Evolutionary conservation across 2,797 vertebrate species (phyloP), one percentile per base, ranked within the genome.

Genomic region (Chelidonichthys spinosus): DNA sequence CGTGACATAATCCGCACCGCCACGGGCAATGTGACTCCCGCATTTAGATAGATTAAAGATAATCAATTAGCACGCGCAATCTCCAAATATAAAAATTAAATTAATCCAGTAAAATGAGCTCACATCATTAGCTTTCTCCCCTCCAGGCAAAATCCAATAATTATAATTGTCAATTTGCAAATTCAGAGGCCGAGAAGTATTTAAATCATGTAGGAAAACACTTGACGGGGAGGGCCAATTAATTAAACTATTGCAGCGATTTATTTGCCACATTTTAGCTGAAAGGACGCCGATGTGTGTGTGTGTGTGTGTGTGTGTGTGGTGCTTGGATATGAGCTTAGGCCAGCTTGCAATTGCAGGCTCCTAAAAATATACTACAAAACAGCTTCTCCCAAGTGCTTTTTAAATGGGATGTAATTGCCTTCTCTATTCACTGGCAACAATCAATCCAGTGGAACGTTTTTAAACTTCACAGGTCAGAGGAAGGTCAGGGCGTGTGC

Each of bases 111-210:
- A 81, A 83, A 87, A 84, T 65, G 40, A 83, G 84, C 69, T 82
- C 58, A 80, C 79, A 83, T 78, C 63, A 78, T 86, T 81, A 83
- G 81, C 72, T 83, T 78, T 77, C 65, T 56, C 59, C 44, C 67
- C 50, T 84, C 55, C 1, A 55, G 82, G 63, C 71, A 62, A 78
- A 78, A 80, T 80, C 59, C 69, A 85, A 78, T 86, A 73, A 86
- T 78, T 83, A 60, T 76, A 75, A 87, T 83, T 81, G 78, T 87
- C 79, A 82, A 77, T 84, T 88, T 86, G 72, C 72, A 85, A 80
- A 90, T 81, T 81, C 64, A 58, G 66, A 77, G 65, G 54, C 77
- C 9, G 6, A 71, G 62, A 78, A 83, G 58, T 79, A 67, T 78
- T 79, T 72, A 79, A 84, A 86, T 84, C 69, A 74, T 59, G 80